Evolutionary conservation across 2,797 vertebrate species (phyloP).

Genomic region (Neosilurus hyrtlii): DNA sequence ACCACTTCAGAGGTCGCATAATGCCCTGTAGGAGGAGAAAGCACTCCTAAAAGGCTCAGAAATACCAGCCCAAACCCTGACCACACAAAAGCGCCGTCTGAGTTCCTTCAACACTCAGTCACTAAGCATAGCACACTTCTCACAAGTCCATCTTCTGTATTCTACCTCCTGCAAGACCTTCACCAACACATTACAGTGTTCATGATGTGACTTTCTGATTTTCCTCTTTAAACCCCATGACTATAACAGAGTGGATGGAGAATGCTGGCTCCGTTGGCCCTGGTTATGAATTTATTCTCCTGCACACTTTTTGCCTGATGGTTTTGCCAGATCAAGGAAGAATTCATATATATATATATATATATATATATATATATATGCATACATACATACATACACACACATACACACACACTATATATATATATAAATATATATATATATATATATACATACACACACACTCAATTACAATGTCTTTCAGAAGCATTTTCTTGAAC

Average conservation of each 20-base stretch:
- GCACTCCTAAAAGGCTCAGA: constrained; percentile 33
- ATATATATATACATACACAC: no score
- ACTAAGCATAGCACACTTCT: constrained; percentile 38
- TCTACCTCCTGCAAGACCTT: constrained; percentile 34
- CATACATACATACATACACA: no score
- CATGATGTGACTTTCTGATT: constrained; percentile 10
- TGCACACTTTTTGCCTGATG: constrained; percentile 15
- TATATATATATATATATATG: no score
- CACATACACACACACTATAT: no score
- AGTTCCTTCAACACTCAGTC: constrained; percentile 41
- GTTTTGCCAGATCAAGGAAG: constrained; percentile 18
- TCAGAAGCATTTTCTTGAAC: background rate
- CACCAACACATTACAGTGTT: constrained; percentile 15
- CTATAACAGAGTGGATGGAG: constrained; percentile 5
- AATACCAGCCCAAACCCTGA: constrained; percentile 48
- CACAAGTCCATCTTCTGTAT: constrained; percentile 12
- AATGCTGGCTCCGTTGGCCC: background rate
- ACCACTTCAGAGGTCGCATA: constrained; percentile 54
- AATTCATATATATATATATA: background rate
- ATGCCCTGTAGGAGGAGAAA: constrained; percentile 33
- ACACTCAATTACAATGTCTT: background rate
- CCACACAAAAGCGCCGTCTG: constrained; percentile 46
- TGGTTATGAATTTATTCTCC: constrained; percentile 14
- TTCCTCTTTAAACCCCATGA: constrained; percentile 5
- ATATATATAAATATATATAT: no score